phyloP scores from a whole-genome alignment of 2,797 vertebrate species.

The Melanotaenia pygmaea region DNA sequence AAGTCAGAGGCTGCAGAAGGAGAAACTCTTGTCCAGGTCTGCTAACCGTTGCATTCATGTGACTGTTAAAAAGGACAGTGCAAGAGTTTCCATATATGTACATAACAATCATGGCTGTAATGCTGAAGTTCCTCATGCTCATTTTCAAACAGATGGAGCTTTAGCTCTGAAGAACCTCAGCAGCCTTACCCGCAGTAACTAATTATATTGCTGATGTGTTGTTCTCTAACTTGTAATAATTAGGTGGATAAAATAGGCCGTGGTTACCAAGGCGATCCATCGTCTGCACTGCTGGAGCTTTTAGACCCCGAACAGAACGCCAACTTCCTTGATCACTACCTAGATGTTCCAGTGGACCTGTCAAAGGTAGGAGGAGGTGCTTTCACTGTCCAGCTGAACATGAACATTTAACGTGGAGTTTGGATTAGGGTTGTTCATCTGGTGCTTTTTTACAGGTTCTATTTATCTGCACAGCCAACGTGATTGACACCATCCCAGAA shows the following conservation, averaged over 20 bases:
- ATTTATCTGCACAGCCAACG: slow-evolving; percentile 98
- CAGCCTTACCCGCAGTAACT: neutral
- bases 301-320: slow-evolving; percentile 97
- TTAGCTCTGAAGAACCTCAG: neutral
- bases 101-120: too few relatives aligned
- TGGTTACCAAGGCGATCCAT: slow-evolving; percentile 97
- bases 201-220: neutral
- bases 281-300: slow-evolving; percentile 93
- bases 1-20: too few relatives aligned
- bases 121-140: too few relatives aligned
- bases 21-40: too few relatives aligned
- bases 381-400: neutral
- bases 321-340: slow-evolving; percentile 97
- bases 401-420: neutral
- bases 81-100: too few relatives aligned
- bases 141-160: neutral
- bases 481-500: slow-evolving; percentile 95
- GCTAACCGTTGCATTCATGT: too few relatives aligned
- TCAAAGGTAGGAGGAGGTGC: slow-evolving; percentile 86
- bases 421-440: neutral
- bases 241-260: slow-evolving; percentile 99
- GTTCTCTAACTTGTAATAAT: neutral
- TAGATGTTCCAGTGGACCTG: slow-evolving; percentile 96
- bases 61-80: too few relatives aligned
- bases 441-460: slow-evolving; percentile 84